Conservation (phyloP, 2,797 vertebrate genomes). For the Etheostoma nigrum region DNA sequence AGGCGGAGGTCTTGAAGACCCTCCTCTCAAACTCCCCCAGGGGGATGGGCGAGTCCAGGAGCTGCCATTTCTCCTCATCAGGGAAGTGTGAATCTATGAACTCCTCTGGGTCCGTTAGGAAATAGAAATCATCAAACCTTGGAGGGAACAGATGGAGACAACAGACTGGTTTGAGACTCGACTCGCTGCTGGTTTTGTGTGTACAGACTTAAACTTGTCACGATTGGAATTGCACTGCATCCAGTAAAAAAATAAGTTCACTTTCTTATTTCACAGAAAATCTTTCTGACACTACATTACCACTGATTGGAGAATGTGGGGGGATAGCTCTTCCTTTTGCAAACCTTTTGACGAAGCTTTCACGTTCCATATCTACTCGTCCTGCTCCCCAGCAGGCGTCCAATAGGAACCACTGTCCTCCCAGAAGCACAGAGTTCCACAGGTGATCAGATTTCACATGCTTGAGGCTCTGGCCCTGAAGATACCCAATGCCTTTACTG, state of each 20-base stretch:
- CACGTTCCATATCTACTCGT: constrained; percentile 80
- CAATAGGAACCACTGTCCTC: constrained; percentile 86
- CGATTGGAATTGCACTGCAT: not conserved
- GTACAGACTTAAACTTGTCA: constrained; percentile 7
- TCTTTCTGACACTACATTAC: not conserved
- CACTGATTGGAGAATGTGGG: not conserved
- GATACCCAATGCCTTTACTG: constrained; percentile 83
- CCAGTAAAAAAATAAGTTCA: not conserved
- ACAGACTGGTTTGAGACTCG: constrained; percentile 39
- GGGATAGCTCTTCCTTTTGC: not conserved
- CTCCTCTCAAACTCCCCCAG: constrained; percentile 84
- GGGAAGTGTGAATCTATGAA: constrained; percentile 88
- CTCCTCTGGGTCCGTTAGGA: constrained; percentile 87
- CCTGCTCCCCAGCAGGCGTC: constrained; percentile 90
- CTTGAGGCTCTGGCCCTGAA: constrained; percentile 73
- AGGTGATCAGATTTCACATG: constrained; percentile 86
- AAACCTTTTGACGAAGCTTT: constrained; percentile 86
- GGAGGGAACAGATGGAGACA: constrained; percentile 52
- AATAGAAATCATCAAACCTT: constrained; percentile 89
- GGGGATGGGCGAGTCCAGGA: constrained; percentile 76
- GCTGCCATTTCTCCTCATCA: constrained; percentile 86
- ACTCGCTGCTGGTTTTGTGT: constrained; percentile 6
- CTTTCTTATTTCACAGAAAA: not conserved
- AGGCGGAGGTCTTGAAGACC: constrained; percentile 88
- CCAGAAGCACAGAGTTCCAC: constrained; percentile 87